Evolutionary conservation across 2,888 invertebrate genomes (phyloP).

Genomic region (Catocala sponsa): DNA sequence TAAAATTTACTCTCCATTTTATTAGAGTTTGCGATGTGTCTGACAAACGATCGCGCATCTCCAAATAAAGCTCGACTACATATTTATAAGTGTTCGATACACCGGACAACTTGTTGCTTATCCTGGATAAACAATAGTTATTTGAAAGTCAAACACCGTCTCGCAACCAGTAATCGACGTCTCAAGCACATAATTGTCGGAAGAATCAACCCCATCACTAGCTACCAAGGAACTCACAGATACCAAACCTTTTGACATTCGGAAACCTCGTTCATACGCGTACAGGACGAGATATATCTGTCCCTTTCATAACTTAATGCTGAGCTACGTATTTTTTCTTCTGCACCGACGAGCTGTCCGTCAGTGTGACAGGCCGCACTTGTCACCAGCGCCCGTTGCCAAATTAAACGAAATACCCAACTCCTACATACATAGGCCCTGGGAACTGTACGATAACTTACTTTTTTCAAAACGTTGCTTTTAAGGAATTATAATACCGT

Average conservation of each 20-base stretch:
- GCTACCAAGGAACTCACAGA: slow-evolving; percentile 62
- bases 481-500: slow-evolving; percentile 65
- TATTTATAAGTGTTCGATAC: slow-evolving; percentile 74
- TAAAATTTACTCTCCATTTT: slow-evolving; percentile 51
- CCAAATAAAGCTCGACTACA: slow-evolving; percentile 74
- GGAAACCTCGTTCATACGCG: slow-evolving; percentile 54
- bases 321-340: slow-evolving; percentile 66
- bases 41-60: slow-evolving; percentile 70
- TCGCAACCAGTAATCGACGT: slow-evolving; percentile 73
- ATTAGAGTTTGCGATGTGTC: slow-evolving; percentile 58
- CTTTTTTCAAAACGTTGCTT: slow-evolving; percentile 61
- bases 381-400: slow-evolving; percentile 73
- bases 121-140: slow-evolving; percentile 73
- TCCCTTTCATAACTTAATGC: slow-evolving; percentile 58
- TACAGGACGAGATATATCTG: slow-evolving; percentile 32
- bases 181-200: slow-evolving; percentile 73
- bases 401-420: slow-evolving; percentile 74
- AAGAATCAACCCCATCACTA: slow-evolving; percentile 63
- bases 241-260: slow-evolving; percentile 60
- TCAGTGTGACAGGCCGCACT: slow-evolving; percentile 61
- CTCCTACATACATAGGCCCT: slow-evolving; percentile 71
- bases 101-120: slow-evolving; percentile 64
- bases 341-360: slow-evolving; percentile 64
- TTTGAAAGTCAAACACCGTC: slow-evolving; percentile 77
- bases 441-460: slow-evolving; percentile 61